Conservation (phyloP, 2,113 vertebrate genomes). For the Sus scrofa region DNA sequence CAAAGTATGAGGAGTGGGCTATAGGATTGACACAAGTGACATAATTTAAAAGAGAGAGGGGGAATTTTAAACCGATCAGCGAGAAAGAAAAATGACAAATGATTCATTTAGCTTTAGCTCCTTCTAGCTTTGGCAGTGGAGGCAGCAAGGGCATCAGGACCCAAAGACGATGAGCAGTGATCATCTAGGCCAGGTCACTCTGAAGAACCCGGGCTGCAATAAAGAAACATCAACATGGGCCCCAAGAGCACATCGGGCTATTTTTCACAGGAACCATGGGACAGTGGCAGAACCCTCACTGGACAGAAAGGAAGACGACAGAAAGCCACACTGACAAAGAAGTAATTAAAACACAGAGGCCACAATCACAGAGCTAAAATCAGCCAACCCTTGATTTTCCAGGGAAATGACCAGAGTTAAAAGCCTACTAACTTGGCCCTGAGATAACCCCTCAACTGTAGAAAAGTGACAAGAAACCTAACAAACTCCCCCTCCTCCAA, state of each 20-base stretch:
- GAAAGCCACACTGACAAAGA: constrained; percentile 66
- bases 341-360: constrained; percentile 55
- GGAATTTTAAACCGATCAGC: constrained; percentile 56
- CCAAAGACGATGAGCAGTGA: not conserved
- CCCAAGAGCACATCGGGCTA: not conserved
- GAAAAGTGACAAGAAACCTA: constrained; percentile 46
- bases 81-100: constrained; percentile 51
- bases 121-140: constrained; percentile 27
- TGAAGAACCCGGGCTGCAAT: constrained; percentile 11
- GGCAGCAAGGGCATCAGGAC: not conserved
- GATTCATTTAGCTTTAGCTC: constrained; percentile 40
- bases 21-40: constrained; percentile 12
- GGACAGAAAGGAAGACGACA: constrained; percentile 57
- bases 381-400: constrained; percentile 32
- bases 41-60: constrained; percentile 49
- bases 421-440: constrained; percentile 27
- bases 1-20: constrained; percentile 20
- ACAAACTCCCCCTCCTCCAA: not conserved
- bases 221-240: constrained; percentile 30
- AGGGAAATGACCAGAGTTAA: constrained; percentile 33
- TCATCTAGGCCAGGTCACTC: constrained; percentile 14
- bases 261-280: constrained; percentile 1
- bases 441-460: constrained; percentile 8
- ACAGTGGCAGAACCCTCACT: constrained; percentile 40
- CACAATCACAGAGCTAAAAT: constrained; percentile 31